Conservation (phyloP, 2,113 vertebrate species). For the Litocranius walleri region DNA sequence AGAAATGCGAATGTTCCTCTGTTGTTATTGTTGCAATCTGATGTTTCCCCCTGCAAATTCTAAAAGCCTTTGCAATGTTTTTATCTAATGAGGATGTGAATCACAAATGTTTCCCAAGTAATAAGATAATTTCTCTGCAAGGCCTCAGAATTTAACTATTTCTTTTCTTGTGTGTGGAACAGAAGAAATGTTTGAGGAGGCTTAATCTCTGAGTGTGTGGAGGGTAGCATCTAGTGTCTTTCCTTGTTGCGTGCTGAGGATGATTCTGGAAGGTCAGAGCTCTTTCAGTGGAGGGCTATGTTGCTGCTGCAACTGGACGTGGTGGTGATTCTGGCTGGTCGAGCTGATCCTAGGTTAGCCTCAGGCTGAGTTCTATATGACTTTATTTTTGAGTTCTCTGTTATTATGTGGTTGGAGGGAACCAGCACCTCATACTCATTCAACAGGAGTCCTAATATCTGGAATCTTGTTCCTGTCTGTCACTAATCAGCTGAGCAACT, state of each 20-base stretch:
- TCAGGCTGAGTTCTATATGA: conserved; percentile 49
- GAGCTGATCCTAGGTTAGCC: conserved; percentile 41
- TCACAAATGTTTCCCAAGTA: conserved; percentile 53
- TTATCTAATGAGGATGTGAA: not conserved
- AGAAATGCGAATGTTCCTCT: not conserved
- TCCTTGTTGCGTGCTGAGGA: conserved; percentile 49
- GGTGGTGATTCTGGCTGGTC: not conserved
- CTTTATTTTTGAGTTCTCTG: conserved; percentile 7
- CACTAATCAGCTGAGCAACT: not conserved
- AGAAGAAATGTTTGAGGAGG: conserved; percentile 51
- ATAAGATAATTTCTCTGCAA: not conserved
- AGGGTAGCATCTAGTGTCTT: not conserved
- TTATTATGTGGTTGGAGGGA: not conserved
- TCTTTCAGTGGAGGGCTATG: conserved; percentile 11
- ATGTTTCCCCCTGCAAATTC: not conserved
- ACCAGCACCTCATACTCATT: not conserved
- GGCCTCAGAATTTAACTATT: conserved; percentile 42
- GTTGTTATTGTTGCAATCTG: not conserved
- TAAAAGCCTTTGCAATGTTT: not conserved
- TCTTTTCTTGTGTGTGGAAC: conserved; percentile 28
- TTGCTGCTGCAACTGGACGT: not conserved
- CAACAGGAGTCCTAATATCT: not conserved
- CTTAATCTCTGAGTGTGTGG: not conserved
- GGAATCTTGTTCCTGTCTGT: not conserved
- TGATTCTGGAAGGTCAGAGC: not conserved